Evolutionary conservation across 30 jellyfish, hydroid and myxozoan genomes (phyloP).

Genomic region (Aurelia sp.): DNA sequence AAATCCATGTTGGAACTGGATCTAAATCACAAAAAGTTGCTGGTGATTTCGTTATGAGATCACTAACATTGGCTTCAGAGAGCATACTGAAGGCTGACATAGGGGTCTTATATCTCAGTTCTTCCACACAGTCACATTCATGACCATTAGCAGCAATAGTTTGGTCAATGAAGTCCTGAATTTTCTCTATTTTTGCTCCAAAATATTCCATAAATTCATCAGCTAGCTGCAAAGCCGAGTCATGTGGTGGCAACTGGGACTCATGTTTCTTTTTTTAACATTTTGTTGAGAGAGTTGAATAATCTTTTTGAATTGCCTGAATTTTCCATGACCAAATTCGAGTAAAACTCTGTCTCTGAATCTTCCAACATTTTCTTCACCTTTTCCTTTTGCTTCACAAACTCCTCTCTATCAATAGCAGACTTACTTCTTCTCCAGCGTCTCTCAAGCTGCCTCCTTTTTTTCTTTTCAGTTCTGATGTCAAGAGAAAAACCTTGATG

Average conservation of each 20-base stretch:
- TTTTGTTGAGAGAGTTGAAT: conserved; percentile 41
- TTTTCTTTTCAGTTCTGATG: conserved; percentile 9
- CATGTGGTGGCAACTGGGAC: conserved; percentile 45
- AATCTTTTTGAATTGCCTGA: conserved; percentile 62
- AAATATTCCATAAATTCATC: conserved; percentile 38
- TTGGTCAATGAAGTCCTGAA: conserved; percentile 18
- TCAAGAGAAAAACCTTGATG: conserved; percentile 3
- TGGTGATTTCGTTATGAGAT: conserved; percentile 28
- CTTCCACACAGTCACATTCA: conserved; percentile 13
- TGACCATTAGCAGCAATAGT: conserved; percentile 40
- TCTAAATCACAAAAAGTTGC: conserved; percentile 53
- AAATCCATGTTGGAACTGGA: conserved; percentile 64
- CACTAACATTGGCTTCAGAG: conserved; percentile 36
- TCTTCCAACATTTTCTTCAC: conserved; percentile 60
- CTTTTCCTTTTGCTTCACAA: conserved; percentile 39
- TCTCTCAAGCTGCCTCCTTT: conserved; percentile 58
- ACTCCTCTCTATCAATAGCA: conserved; percentile 30
- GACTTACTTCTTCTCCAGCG: conserved; percentile 52
- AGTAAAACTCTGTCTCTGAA: conserved; percentile 39
- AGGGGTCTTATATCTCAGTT: conserved; percentile 24
- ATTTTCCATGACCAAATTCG: conserved; percentile 64
- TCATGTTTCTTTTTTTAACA: conserved; percentile 23
- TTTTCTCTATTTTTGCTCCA: conserved; percentile 28
- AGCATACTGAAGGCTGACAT: conserved; percentile 37
- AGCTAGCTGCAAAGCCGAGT: conserved; percentile 65